Base-by-base conservation (phyloP, 1,140 invertebrate species). In the Zophobas morio region DNA sequence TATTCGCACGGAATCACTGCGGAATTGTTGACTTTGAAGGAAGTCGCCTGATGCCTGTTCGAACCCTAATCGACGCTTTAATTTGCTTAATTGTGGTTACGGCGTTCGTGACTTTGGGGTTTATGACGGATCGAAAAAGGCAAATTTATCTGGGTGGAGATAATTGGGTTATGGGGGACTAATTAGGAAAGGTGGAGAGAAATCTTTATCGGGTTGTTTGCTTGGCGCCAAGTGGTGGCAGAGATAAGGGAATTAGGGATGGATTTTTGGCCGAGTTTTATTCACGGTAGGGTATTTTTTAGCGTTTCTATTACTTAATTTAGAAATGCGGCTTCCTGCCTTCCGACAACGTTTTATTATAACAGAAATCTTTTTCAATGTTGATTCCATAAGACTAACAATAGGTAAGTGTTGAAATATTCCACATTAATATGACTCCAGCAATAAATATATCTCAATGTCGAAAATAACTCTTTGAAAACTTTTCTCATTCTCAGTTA, bases 61-160 rank as follows among this genome's bases (percentile, higher is more conserved):
- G 1, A 32, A 33, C 60, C 60, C 60, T 66, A 66, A 66, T 66
- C 60, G 60, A 66, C 60, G 39, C 20, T 66, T 66, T 66, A 66
- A 66, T 66, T 66, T 66, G 42, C 60, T 42, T 66, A 66, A 66
- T 66, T 66, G 39, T 37, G n/a, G 37, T 37, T 40, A 33, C 20
- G 39, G 20, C 36, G 37, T 66, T 40, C 60, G 39, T 66, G 60
- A 46, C 60, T 42, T n/a, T 1, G 37, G 1, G 20, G 2, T 40
- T 66, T 66, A 42, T 40, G 8, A 66, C 60, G 20, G 39, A 66
- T 66, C n/a, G 37, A 66, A 66, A 66, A 66, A 66, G 60, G 60
- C 60, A 6, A 39, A 63, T 39, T 39, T 35, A 57, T 57, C 54
- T 33, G 54, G 1, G 33, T 57, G 20, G 3, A 34, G 32, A 35